Base-by-base conservation (phyloP, 2,113 vertebrate species). In the Mus pahari region DNA sequence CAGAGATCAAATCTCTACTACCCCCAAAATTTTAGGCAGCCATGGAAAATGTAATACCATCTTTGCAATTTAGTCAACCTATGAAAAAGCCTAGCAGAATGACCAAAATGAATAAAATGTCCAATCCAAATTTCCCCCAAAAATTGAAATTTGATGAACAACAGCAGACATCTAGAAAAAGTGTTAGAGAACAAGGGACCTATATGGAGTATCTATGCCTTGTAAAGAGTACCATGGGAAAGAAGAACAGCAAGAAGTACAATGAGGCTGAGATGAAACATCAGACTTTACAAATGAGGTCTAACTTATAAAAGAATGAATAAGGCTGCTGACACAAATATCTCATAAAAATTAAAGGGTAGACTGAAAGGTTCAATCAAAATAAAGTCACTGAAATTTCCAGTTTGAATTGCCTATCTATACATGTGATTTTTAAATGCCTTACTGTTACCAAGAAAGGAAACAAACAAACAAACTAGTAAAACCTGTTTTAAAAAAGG, bases 371-470 rank as follows among this genome's bases (percentile, higher is more conserved):
- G 75, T 42, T 94, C 86, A 88, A 90, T 64, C 19, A 92, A 92
- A 92, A 79, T 73, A 6, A 94, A 36, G 11, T 87, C 89, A 89
- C 31, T 83, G 86, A 77, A 95, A 93, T 74, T 83, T 83, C 68
- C 48, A 84, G 75, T 94, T 42, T 91, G 33, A 28, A 86, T 3
- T 86, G 28, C 20, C 11, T 84, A 53, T n/a, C 64, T 77, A 95
- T 5, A 93, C 74, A 91, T 58, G 1, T 58, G 48, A 86, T 64
- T 91, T 84, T 93, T 84, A 89, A 91, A 88, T 89, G 87, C 36
- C 0, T 96, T 97, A 95, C 60, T 87, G 84, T 96, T 97, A 95
- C 66, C 89, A 87, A 92, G 83, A n/a, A 90, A 60, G 20, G 20
- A 22, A 60, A 62, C 24, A 60, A 62, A 62, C 7, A 62, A 13